Evolutionary conservation across 1,140 invertebrate species (phyloP), one percentile per base, ranked within the genome.

Genomic region (Brachionus calyciflorus): DNA sequence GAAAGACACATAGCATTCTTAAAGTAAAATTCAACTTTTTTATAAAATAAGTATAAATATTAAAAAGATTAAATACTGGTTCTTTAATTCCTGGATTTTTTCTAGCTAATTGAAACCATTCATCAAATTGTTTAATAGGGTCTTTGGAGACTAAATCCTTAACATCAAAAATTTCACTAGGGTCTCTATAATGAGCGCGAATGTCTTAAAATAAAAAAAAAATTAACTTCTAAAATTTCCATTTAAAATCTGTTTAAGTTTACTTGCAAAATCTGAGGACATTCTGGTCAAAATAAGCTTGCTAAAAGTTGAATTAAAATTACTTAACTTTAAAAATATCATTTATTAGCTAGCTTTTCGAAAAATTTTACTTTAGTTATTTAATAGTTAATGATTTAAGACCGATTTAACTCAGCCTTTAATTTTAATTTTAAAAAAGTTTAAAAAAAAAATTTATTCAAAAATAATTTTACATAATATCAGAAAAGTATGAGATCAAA

Each of bases 241-340:
- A 6, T 7, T 73, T 21, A 49, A 14, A 19, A 26, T 30, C 21
- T 19, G 48, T 17, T 6, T 1, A 17, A 0, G 21, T 2, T 51
- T 73, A 73, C 69, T 73, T 9, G 69, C 69, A 55, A 73, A 73
- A 73, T 73, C 69, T 7, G 69, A 73, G 7, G 69, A 73, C 69
- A 73, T 73, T 73, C 30, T 73, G 19, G 4, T 19, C 10, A 28
- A 9, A 46, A 24, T 4, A 26, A 69, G 14, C 17, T 49, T 69
- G 24, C 49, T 51, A 49, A 69, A 46, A 46, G 21, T 30, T 14
- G 40, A 69, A 41, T 46, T n/a, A 60, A 60, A n/a, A 33, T 33
- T 60, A 60, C 33, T 60, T 60, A 60, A 30, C 28, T 60, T 60
- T 60, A 60, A 60, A 30, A 60, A 44, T 44, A 30, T 2, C 2